Evolutionary conservation across 2,888 invertebrate species (phyloP).

Genomic region (Sialis lutaria): DNA sequence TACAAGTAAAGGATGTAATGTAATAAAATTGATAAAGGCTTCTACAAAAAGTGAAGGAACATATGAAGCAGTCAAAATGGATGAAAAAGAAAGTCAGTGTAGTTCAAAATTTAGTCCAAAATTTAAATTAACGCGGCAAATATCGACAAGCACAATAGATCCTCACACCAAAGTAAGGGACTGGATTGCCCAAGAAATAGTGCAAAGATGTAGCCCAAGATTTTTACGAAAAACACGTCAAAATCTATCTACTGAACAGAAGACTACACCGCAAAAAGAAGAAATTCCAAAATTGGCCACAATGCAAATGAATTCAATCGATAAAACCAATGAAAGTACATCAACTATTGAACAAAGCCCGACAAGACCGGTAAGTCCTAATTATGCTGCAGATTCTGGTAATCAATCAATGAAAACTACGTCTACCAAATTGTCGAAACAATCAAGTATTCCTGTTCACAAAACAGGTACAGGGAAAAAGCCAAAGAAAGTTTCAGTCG

Average conservation of each 20-base stretch:
- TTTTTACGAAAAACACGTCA: slow-evolving; percentile 35
- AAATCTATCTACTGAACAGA: slow-evolving; percentile 19
- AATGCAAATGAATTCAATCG: neutral
- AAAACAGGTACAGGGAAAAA: slow-evolving; percentile 17
- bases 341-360: slow-evolving; percentile 21
- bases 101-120: slow-evolving; percentile 33
- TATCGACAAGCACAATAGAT: slow-evolving; percentile 67
- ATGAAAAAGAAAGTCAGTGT: slow-evolving; percentile 26
- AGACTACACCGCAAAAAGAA: slow-evolving; percentile 12
- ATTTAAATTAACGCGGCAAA: slow-evolving; percentile 49
- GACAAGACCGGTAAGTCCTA: slow-evolving; percentile 22
- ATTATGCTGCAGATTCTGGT: slow-evolving; percentile 7
- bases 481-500: slow-evolving; percentile 56
- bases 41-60: slow-evolving; percentile 28
- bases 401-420: slow-evolving; percentile 4
- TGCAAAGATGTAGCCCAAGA: slow-evolving; percentile 51
- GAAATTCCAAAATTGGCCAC: slow-evolving; percentile 11
- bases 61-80: slow-evolving; percentile 32
- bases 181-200: slow-evolving; percentile 70
- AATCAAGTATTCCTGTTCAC: slow-evolving; percentile 1
- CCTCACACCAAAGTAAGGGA: slow-evolving; percentile 73
- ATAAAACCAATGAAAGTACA: slow-evolving; percentile 12
- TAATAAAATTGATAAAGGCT: slow-evolving; percentile 35
- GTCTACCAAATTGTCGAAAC: slow-evolving; percentile 14
- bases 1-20: slow-evolving; percentile 32